phyloP scores from a whole-genome alignment of 1,140 invertebrate genomes.

The Mercenaria mercenaria region DNA sequence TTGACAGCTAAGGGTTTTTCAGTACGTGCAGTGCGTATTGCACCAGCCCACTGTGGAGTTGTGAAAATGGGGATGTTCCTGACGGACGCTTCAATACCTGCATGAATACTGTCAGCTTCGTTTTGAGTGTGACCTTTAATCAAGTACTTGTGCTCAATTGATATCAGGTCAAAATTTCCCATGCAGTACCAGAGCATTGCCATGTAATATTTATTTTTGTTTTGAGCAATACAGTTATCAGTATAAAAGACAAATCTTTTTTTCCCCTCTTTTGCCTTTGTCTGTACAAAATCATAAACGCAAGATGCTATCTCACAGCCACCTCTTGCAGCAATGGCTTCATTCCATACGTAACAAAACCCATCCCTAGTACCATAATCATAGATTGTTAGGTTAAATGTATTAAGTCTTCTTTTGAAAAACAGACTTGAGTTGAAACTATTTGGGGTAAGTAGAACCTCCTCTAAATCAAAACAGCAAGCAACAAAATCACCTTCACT shows the following conservation, averaged over 20 bases:
- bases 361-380: not conserved
- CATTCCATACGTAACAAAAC: slow-evolving; percentile 28
- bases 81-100: not conserved
- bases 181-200: slow-evolving; percentile 24
- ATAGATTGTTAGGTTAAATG: slow-evolving; percentile 47
- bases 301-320: slow-evolving; percentile 48
- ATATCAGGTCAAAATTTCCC: not conserved
- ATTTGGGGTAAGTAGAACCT: slow-evolving; percentile 21
- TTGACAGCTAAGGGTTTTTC: not conserved
- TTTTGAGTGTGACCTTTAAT: slow-evolving; percentile 55
- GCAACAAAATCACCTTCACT: not conserved
- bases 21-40: not conserved
- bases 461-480: slow-evolving; percentile 29
- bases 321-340: not conserved
- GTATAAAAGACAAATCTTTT: slow-evolving; percentile 43
- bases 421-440: not conserved
- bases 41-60: slow-evolving; percentile 16
- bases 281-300: not conserved
- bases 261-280: not conserved
- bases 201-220: slow-evolving; percentile 35
- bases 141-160: slow-evolving; percentile 19
- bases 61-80: not conserved
- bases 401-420: slow-evolving; percentile 35
- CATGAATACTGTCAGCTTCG: slow-evolving; percentile 14
- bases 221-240: slow-evolving; percentile 38